phyloP scores from a whole-genome alignment of 2,113 vertebrate species.

The Neopipo cinnamomea region DNA sequence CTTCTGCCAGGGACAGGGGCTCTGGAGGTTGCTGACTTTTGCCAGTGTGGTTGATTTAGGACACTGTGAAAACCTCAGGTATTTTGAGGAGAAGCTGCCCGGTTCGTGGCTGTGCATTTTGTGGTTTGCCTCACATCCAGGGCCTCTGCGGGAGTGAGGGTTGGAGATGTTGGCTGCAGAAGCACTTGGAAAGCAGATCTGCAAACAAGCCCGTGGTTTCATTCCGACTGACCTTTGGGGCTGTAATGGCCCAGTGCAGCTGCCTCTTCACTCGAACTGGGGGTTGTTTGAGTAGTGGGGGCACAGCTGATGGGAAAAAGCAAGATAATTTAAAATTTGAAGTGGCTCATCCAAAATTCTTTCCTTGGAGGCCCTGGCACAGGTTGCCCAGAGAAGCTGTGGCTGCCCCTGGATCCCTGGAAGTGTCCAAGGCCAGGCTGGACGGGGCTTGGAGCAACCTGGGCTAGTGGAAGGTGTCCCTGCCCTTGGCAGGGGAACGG shows the following conservation, averaged over 20 bases:
- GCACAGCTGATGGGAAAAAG: background rate
- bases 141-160: background rate
- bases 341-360: background rate
- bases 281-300: background rate
- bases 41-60: background rate
- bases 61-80: background rate
- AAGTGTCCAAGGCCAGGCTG: fast-evolving
- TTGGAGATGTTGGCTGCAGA: background rate
- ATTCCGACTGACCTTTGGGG: background rate
- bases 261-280: background rate
- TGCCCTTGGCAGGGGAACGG: background rate
- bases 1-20: background rate
- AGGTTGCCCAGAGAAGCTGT: background rate
- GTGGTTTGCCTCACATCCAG: background rate
- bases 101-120: background rate
- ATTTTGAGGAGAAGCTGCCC: background rate
- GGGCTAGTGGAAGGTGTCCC: fast-evolving
- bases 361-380: background rate
- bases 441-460: background rate
- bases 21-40: background rate
- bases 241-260: background rate
- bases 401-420: background rate
- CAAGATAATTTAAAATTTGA: background rate
- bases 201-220: background rate
- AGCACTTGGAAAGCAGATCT: background rate